Conservation (phyloP, 2,113 vertebrate genomes). For the Notarius lentiginosus region DNA sequence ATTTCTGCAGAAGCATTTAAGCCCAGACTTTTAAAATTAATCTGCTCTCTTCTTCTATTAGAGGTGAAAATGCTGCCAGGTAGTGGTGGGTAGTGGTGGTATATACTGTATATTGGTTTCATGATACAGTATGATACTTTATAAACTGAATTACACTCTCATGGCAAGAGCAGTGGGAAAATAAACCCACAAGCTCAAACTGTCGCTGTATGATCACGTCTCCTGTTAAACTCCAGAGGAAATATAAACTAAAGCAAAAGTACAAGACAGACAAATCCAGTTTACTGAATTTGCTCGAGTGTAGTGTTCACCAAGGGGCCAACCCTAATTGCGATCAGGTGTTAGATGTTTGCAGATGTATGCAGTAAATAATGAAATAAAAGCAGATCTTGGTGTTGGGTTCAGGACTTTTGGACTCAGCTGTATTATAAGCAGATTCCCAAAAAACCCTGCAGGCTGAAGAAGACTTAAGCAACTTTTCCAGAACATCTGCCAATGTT, state of each 20-base stretch:
- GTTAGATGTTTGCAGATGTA: neutral
- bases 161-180: neutral
- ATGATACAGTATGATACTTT: neutral
- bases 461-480: slow-evolving; percentile 26
- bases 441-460: neutral
- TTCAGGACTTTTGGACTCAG: neutral
- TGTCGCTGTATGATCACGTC: neutral
- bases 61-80: neutral
- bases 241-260: neutral
- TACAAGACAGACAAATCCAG: neutral
- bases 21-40: neutral
- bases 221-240: neutral
- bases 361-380: neutral
- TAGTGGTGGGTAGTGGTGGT: neutral
- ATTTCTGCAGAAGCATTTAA: slow-evolving; percentile 1
- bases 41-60: too few species aligned
- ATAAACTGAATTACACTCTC: neutral
- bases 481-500: slow-evolving; percentile 14
- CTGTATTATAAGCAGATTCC: neutral
- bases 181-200: neutral
- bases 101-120: too few species aligned
- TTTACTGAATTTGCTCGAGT: neutral
- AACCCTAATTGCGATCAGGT: neutral
- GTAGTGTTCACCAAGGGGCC: neutral
- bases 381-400: neutral